phyloP scores from a whole-genome alignment of 2,113 vertebrate species.

The Amphilophus citrinellus region DNA sequence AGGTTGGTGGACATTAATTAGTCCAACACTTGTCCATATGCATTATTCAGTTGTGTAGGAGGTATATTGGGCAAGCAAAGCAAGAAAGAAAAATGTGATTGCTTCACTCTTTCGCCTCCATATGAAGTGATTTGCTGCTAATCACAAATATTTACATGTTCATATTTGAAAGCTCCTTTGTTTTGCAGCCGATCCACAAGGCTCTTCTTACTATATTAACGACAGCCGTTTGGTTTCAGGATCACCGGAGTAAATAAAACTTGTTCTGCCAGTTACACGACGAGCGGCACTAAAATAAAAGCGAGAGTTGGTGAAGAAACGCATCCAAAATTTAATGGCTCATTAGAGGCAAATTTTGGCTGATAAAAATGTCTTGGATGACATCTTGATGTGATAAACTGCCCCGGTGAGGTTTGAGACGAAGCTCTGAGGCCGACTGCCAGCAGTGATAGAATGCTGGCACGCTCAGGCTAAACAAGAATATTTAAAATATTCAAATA shows the following conservation, averaged over 20 bases:
- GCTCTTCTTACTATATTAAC: not conserved
- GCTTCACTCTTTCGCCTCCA: constrained; percentile 54
- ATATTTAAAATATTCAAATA: constrained; percentile 41
- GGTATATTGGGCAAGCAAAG: constrained; percentile 68
- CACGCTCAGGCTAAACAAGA: constrained; percentile 29
- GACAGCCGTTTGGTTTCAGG: not conserved
- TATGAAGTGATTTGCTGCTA: constrained; percentile 46
- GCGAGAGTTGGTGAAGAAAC: constrained; percentile 27
- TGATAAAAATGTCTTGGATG: constrained; percentile 55
- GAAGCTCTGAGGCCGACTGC: constrained; percentile 41
- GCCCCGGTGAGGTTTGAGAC: constrained; percentile 52
- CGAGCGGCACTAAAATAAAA: constrained; percentile 17
- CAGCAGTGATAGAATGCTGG: constrained; percentile 46
- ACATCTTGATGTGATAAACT: constrained; percentile 47
- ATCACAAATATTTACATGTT: constrained; percentile 34
- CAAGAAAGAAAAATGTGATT: constrained; percentile 48
- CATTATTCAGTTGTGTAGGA: constrained; percentile 79
- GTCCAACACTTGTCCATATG: constrained; percentile 76
- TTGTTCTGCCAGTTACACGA: constrained; percentile 2
- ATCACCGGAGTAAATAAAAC: constrained; percentile 25
- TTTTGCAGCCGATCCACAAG: not conserved
- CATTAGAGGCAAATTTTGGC: constrained; percentile 60
- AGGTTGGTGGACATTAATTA: constrained; percentile 77
- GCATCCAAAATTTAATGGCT: constrained; percentile 45
- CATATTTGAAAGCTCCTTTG: constrained; percentile 20